Percentiles rank a stretch among this genome's conserved stretches.
Evolutionary conservation across 53 echinoderm and acorn worm genomes (phyloP).

Genomic region (Stichopus horrens): DNA sequence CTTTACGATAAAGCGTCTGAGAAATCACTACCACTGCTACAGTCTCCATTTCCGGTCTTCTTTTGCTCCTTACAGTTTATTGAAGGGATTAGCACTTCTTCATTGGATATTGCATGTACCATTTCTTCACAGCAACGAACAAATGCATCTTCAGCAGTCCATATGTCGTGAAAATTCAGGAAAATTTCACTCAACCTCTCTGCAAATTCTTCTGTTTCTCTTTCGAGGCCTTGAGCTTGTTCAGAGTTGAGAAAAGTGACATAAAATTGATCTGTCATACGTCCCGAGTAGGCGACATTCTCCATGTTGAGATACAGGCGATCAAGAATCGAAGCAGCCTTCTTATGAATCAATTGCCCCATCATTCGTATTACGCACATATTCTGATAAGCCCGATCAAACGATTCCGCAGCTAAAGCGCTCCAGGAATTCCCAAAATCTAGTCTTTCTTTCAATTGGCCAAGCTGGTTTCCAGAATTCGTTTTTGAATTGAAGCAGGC

Average conservation of each 20-base stretch:
- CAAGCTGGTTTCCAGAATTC: not conserved
- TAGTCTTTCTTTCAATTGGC: not conserved
- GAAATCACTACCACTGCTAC: not conserved
- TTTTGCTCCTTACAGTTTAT: too few relatives aligned
- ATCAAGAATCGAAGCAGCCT: not conserved
- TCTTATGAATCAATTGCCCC: conserved; percentile 24
- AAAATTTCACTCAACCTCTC: not conserved
- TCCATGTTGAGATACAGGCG: conserved; percentile 13
- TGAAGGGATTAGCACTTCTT: not conserved
- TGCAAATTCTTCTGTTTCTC: conserved; percentile 7
- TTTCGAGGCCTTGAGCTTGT: conserved; percentile 4
- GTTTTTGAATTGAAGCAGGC: not conserved
- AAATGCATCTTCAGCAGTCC: conserved; percentile 26
- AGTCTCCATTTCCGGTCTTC: not conserved
- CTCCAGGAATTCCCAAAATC: not conserved
- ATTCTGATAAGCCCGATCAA: conserved; percentile 20
- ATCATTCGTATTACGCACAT: not conserved
- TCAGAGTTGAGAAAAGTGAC: conserved; percentile 13
- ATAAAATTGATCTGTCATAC: not conserved
- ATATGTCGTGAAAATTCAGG: conserved; percentile 23
- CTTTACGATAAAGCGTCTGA: too few relatives aligned
- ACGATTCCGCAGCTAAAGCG: not conserved
- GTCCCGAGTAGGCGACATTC: not conserved
- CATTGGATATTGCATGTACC: not conserved
- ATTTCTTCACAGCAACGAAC: conserved; percentile 21